Conservation (phyloP, 2,888 invertebrate genomes). For the Parascotia fuliginaria region DNA sequence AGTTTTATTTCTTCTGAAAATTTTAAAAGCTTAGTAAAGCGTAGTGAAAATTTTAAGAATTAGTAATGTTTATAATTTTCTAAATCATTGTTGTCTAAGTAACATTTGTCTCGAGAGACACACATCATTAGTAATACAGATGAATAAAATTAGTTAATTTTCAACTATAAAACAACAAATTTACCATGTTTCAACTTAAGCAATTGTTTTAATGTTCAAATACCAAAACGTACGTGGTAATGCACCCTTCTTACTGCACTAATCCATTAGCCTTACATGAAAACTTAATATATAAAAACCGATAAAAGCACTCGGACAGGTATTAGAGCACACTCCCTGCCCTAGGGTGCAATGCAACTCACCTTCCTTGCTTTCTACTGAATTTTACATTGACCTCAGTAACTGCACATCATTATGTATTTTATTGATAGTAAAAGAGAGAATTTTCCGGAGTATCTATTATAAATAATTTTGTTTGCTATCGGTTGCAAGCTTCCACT, state of each 20-base stretch:
- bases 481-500: not conserved
- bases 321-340: slow-evolving; percentile 52
- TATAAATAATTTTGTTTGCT: not conserved
- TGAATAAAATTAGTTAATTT: too few species aligned
- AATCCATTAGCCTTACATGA: slow-evolving; percentile 81
- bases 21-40: too few species aligned
- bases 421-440: slow-evolving; percentile 23
- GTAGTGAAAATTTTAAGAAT: too few species aligned
- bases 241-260: slow-evolving; percentile 59
- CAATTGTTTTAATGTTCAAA: slow-evolving; percentile 12
- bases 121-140: too few species aligned
- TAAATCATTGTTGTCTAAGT: too few species aligned
- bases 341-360: slow-evolving; percentile 54
- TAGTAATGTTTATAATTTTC: too few species aligned
- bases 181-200: not conserved
- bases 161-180: too few species aligned
- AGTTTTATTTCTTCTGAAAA: too few species aligned
- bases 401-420: slow-evolving; percentile 33
- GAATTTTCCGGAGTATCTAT: slow-evolving; percentile 10
- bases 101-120: too few species aligned
- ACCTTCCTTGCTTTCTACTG: slow-evolving; percentile 19
- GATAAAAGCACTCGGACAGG: slow-evolving; percentile 72
- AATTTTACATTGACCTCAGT: slow-evolving; percentile 37
- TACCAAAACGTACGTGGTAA: slow-evolving; percentile 19
- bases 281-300: slow-evolving; percentile 74